Base-by-base conservation (phyloP, 2,113 vertebrate genomes). In the Microcebus jonahi region DNA sequence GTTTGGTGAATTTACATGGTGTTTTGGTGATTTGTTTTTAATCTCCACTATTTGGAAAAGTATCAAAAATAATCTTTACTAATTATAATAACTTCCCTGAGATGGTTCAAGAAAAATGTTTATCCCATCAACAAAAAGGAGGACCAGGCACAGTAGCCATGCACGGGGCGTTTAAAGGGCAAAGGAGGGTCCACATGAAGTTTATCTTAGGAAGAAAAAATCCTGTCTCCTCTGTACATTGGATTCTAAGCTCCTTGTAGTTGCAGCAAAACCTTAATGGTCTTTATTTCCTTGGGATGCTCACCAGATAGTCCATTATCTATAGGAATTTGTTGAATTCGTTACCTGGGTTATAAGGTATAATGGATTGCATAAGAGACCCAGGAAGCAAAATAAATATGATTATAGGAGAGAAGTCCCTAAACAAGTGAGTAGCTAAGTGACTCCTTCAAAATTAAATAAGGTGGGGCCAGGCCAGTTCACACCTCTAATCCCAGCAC, bases 141-240 rank as follows among this genome's bases (percentile, higher is more conserved):
- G 5, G 6, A 6, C 50, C 50, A 34, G 13, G 14, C 29, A 27
- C 13, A 18, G 23, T 29, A 73, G 23, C 39, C 5, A 15, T 83
- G 55, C 23, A 42, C 5, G 6, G 36, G 15, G 53, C 50, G 20
- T 29, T 48, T 68, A 48, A 90, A 76, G 36, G 36, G 48, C 17
- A 29, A 10, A 45, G 77, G 36, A 57, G 2, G 2, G 87, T 23
- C 59, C 59, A 2, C 4, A 29, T 25, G 17, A 76, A 34, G 53
- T 12, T 70, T 61, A 79, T 20, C 50, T 61, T 31, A 11, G 34
- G 29, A 70, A 25, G 70, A 57, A 61, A 50, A 50, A 39, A 50
- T 14, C 0, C 1, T 5, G 5, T 42, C 59, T 36, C 77, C 48
- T 50, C 36, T 90, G 18, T 17, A 3, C 31, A 0, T 10, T 1